Evolutionary conservation across 2,113 vertebrate genomes (phyloP), one percentile per base, ranked within the genome.

Genomic region (Cygnus atratus): DNA sequence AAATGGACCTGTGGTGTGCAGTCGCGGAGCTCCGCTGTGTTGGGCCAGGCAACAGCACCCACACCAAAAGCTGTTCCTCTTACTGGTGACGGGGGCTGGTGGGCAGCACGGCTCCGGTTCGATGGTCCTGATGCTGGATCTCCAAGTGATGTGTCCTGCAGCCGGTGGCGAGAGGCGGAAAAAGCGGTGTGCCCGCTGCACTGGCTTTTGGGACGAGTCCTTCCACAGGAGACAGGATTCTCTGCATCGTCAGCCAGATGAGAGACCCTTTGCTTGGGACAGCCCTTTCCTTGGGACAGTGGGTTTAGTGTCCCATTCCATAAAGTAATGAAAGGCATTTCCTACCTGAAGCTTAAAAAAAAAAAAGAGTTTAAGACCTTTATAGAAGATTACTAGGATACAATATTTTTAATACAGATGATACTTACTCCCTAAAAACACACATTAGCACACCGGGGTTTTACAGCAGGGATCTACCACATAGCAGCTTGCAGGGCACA

Each of bases 301-400:
- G 37, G 29, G 25, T 14, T 44, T 44, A 31, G 13, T 18, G 7
- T 4, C n/a, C 14, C 29, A 18, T 3, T 4, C 39, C 13, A 39
- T 6, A 4, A 14, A 2, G 0, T 26, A 12, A 1, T 15, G 10
- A 18, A 43, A 9, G 16, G 19, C 1, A 0, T 29, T n/a, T 48
- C 59, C 73, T 13, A 13, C 28, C 1, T 4, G 59, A 20, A 6
- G 29, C 1, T 31, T 19, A 24, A 26, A 29, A 59, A 70, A 18
- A 37, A 68, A 70, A 43, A 12, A 44, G 6, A 13, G 19, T n/a
- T 3, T 11, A 15, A 6, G 19, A 41, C 25, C 44, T 48, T 39
- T 6, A 3, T 19, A 7, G 37, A 26, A 28, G 44, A 13, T 12
- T 4, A 5, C 15, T 3, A 0, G n/a, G 50, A 70, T 25, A 12